Percentiles rank a stretch among this genome's conserved stretches.
Conservation (phyloP, 2,113 vertebrate genomes). For the Cyprinodon brontotheroides region DNA sequence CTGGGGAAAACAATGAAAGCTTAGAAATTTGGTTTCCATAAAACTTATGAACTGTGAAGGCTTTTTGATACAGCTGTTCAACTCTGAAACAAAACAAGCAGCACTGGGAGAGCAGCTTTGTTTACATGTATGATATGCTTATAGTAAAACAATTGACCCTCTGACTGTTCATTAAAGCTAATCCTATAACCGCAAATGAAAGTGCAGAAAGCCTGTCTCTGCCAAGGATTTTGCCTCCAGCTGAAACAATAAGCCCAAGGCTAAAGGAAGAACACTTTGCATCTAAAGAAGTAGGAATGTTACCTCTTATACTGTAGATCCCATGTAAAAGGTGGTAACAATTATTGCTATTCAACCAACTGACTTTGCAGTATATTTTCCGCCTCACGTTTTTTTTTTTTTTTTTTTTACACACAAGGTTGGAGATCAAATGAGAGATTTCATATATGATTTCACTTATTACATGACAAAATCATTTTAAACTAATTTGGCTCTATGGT, state of each 20-base stretch:
- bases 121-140: slow-evolving; percentile 3
- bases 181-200: slow-evolving; percentile 1
- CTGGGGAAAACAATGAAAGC: slow-evolving; percentile 85
- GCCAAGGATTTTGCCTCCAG: slow-evolving; percentile 37
- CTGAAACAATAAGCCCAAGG: slow-evolving; percentile 25
- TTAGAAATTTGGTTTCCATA: slow-evolving; percentile 59
- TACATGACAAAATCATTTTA: not conserved
- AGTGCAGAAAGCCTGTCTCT: slow-evolving; percentile 11
- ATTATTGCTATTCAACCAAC: not conserved
- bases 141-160: slow-evolving; percentile 1
- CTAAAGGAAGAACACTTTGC: slow-evolving; percentile 21
- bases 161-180: slow-evolving; percentile 7
- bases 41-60: not conserved
- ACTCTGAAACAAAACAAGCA: not conserved
- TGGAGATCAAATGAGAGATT: not conserved
- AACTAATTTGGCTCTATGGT: not conserved
- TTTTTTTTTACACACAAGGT: not conserved
- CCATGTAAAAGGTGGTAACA: not conserved
- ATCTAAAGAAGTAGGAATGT: not conserved
- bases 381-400: no score
- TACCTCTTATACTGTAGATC: not conserved
- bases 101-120: not conserved
- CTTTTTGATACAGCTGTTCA: not conserved
- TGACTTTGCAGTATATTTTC: no score
- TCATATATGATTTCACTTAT: not conserved